phyloP scores from a whole-genome alignment of 2,797 vertebrate species.

The Pseudocheirus occidentalis region DNA sequence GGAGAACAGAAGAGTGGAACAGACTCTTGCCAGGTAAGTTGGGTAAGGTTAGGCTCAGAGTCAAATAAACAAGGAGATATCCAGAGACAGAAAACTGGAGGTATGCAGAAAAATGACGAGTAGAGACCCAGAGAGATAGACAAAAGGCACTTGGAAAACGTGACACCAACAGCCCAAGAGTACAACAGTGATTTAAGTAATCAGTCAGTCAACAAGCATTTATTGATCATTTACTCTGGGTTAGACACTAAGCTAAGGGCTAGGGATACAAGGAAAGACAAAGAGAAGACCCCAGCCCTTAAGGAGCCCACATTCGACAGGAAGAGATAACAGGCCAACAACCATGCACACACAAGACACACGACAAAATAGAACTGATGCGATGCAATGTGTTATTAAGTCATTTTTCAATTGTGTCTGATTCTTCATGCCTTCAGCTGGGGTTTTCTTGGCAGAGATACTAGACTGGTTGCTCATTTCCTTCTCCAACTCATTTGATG shows the following conservation, averaged over 20 bases:
- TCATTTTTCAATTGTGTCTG: too few relatives aligned
- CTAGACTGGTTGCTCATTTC: too few relatives aligned
- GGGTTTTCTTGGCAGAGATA: too few relatives aligned
- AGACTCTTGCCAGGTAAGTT: conserved; percentile 81
- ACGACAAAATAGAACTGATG: too few relatives aligned
- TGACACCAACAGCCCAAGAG: background rate
- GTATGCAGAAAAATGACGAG: background rate
- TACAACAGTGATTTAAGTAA: background rate
- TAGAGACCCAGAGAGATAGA: background rate
- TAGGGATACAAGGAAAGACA: background rate
- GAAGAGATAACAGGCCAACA: background rate
- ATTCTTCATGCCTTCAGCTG: too few relatives aligned
- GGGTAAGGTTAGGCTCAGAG: rapidly evolving
- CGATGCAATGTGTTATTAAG: too few relatives aligned
- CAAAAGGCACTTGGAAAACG: background rate
- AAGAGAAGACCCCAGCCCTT: background rate
- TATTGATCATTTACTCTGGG: background rate
- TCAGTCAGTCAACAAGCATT: background rate
- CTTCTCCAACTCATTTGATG: too few relatives aligned
- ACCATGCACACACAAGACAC: background rate
- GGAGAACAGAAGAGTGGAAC: conserved; percentile 59
- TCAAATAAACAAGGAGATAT: background rate
- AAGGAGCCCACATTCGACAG: background rate
- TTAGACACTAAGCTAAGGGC: background rate
- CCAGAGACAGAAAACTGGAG: background rate